A percentile compares a stretch with the other conserved stretches of the same genome.
Conservation (phyloP, 2,797 vertebrate genomes). For the Brachymystax lenok region DNA sequence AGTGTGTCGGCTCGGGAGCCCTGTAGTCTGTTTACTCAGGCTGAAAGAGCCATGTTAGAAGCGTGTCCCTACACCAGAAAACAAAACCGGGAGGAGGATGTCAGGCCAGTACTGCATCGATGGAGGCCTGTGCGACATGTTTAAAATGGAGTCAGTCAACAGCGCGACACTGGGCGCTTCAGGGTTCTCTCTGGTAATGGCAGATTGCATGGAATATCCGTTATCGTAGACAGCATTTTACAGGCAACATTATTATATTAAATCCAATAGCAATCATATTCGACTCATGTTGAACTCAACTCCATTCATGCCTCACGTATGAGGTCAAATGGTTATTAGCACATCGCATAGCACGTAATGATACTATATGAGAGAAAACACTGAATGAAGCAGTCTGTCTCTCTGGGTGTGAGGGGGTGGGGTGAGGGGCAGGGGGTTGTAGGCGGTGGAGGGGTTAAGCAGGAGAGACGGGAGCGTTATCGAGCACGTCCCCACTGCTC, state of each 20-base stretch:
- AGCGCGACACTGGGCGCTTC: background rate
- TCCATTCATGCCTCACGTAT: constrained; percentile 18
- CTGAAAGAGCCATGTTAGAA: constrained; percentile 60
- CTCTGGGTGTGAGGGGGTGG: background rate
- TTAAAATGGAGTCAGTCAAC: background rate
- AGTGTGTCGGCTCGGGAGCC: constrained; percentile 24
- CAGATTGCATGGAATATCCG: no score
- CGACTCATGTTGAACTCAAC: background rate
- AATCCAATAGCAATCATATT: background rate
- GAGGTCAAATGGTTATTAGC: constrained; percentile 43
- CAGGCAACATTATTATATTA: no score
- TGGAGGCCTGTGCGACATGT: constrained; percentile 15
- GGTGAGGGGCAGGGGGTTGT: constrained; percentile 8
- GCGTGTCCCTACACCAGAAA: constrained; percentile 51
- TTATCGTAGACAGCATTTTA: no score
- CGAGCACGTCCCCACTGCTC: constrained; percentile 12
- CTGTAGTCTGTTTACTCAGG: constrained; percentile 47
- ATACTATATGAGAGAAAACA: constrained; percentile 27
- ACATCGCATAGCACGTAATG: constrained; percentile 18
- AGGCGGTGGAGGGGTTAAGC: constrained; percentile 37
- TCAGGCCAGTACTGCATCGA: constrained; percentile 7
- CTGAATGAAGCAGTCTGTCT: constrained; percentile 21
- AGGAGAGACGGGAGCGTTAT: constrained; percentile 26
- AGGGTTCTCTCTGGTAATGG: no score
- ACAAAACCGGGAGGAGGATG: constrained; percentile 37